Percentiles rank a stretch among this genome's conserved stretches.
phyloP scores from a whole-genome alignment of 1,140 invertebrate genomes.

The Magallana gigas region DNA sequence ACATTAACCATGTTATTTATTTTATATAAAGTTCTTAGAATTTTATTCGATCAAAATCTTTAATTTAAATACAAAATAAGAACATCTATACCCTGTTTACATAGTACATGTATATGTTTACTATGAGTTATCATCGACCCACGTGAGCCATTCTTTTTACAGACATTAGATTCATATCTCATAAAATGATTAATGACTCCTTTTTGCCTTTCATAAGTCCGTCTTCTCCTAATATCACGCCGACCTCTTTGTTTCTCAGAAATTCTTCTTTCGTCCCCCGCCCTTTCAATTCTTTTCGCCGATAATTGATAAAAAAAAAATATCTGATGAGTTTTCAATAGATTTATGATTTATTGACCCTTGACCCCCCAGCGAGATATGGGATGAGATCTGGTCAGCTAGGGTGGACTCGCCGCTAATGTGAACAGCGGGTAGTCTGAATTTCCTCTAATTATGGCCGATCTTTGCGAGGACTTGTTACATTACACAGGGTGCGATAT shows the following conservation, averaged over 20 bases:
- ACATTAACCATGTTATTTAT: too few species aligned
- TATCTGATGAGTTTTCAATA: constrained; percentile 11
- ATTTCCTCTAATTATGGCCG: constrained; percentile 16
- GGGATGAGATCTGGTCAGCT: not conserved
- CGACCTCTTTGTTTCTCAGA: not conserved
- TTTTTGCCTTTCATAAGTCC: not conserved
- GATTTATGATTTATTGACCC: constrained; percentile 32
- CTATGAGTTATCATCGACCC: too few species aligned
- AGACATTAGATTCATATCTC: not conserved
- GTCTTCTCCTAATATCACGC: not conserved
- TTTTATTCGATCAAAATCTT: too few species aligned
- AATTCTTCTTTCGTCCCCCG: not conserved
- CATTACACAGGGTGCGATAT: not conserved
- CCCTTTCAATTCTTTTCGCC: not conserved
- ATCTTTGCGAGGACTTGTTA: not conserved
- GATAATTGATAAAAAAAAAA: constrained; percentile 23
- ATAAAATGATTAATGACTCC: constrained; percentile 1
- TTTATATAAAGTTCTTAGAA: too few species aligned
- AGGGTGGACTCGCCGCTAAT: constrained; percentile 5
- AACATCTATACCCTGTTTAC: too few species aligned
- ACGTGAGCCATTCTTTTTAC: too few species aligned
- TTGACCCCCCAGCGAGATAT: not conserved
- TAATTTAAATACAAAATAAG: too few species aligned
- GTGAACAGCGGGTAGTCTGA: not conserved
- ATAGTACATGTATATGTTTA: too few species aligned